A percentile compares a stretch with the other conserved stretches of the same genome.
phyloP scores from a whole-genome alignment of 2,888 invertebrate species.

The Eilema depressum region DNA sequence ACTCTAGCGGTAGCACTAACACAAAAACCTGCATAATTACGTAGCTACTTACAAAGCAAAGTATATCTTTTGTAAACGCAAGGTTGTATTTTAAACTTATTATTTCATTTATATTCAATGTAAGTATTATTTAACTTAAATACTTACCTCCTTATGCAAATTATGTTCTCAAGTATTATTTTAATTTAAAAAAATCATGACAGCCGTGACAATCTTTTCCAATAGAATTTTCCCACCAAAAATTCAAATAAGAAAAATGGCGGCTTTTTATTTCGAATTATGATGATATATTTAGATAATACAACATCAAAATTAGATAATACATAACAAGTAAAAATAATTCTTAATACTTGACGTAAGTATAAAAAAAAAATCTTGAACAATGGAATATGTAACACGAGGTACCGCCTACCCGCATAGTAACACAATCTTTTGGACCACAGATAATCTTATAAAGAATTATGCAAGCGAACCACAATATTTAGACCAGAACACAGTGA shows the following conservation, averaged over 20 bases:
- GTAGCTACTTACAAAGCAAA: background rate
- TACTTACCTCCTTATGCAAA: background rate
- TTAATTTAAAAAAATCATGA: too few relatives aligned
- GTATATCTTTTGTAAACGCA: background rate
- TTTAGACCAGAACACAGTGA: conserved; percentile 57
- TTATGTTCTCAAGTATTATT: too few relatives aligned
- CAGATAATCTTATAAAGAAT: conserved; percentile 41
- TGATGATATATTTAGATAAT: background rate
- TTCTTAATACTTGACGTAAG: too few relatives aligned
- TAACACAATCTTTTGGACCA: conserved; percentile 6
- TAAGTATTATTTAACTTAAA: background rate
- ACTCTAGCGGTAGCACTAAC: background rate
- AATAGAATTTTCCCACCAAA: too few relatives aligned
- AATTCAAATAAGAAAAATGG: too few relatives aligned
- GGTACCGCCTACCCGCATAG: background rate
- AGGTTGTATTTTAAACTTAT: background rate
- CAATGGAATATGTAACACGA: background rate
- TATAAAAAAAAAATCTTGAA: background rate
- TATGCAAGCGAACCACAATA: conserved; percentile 53
- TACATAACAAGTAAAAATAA: background rate
- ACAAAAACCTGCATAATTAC: conserved; percentile 6
- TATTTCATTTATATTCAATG: background rate
- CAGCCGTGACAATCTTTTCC: too few relatives aligned
- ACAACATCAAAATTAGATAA: background rate
- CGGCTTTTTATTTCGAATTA: background rate